Evolutionary conservation across 2,113 vertebrate species (phyloP), one percentile per base, ranked within the genome.

Genomic region (Microcebus murinus): DNA sequence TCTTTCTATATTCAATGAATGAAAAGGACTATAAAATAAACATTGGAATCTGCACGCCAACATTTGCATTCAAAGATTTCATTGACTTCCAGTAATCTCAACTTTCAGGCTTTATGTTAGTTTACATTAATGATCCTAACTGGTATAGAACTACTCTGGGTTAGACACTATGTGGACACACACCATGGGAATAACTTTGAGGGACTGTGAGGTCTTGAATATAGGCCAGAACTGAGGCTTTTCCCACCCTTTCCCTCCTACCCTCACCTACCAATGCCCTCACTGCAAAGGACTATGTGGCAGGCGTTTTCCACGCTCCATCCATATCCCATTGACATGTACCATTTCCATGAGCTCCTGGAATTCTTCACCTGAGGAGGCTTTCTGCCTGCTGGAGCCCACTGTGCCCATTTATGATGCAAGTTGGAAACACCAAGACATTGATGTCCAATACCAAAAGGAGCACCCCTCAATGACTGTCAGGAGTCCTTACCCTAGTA

Each of bases 11-110:
- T 57, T 90, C 39, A 59, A 48, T 31, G 25, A 57, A 50, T 74
- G 50, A 77, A 65, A 94, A 79, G 9, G n/a, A 73, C 45, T 81
- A 27, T 20, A 86, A 74, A 74, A 71, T 68, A 91, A 77, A 83
- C 12, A 50, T 15, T 31, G 23, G 27, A 14, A 39, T 45, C 52
- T 21, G 12, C 50, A 84, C 57, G 70, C 2, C 14, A 50, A 48
- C 27, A 80, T 39, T 55, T 73, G 20, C 12, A 83, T 34, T 68
- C 34, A 68, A 17, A 91, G 61, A 70, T 87, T 90, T 90, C 68
- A 27, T 14, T 55, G 65, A 73, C 8, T 61, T 73, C 39, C 31
- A 84, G 48, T 39, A 95, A 96, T 36, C 9, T 77, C 50, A 65
- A 13, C 31, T 23, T 42, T 74, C 2, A 23, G 4, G 52, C 13